Evolutionary conservation across 2,113 vertebrate genomes (phyloP).

Genomic region (Halichoerus grypus): DNA sequence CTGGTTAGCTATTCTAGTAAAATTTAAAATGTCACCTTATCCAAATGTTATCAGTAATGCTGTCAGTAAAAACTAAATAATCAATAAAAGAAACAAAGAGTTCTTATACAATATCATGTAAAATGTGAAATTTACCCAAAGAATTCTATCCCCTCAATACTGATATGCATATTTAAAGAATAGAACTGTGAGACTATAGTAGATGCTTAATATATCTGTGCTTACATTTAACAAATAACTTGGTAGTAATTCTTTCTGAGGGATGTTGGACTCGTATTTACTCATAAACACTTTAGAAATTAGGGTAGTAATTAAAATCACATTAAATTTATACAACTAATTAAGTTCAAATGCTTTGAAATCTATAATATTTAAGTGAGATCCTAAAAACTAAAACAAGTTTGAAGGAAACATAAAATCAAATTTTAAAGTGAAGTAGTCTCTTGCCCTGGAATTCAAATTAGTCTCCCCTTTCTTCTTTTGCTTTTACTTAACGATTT

Average conservation of each 20-base stretch:
- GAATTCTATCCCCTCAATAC: constrained; percentile 67
- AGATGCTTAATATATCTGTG: background rate
- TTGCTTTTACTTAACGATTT: background rate
- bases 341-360: background rate
- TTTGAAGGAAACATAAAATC: background rate
- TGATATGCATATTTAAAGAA: constrained; percentile 70
- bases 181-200: background rate
- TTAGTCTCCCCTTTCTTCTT: background rate
- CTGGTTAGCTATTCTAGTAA: constrained; percentile 81
- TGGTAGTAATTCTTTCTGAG: background rate
- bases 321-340: constrained; percentile 23
- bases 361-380: background rate
- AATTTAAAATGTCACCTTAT: constrained; percentile 75
- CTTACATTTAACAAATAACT: constrained; percentile 26
- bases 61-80: constrained; percentile 51
- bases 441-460: background rate
- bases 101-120: constrained; percentile 53
- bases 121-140: constrained; percentile 72
- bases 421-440: background rate
- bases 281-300: background rate
- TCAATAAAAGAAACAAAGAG: constrained; percentile 64
- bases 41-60: constrained; percentile 74
- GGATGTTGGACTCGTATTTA: background rate
- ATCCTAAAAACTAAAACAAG: background rate
- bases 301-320: background rate